These are phyloP conservation scores for Hippocampus barbouri DNA, from an alignment of 2,113 vertebrate species.

Conservation along the genomic window DNA sequence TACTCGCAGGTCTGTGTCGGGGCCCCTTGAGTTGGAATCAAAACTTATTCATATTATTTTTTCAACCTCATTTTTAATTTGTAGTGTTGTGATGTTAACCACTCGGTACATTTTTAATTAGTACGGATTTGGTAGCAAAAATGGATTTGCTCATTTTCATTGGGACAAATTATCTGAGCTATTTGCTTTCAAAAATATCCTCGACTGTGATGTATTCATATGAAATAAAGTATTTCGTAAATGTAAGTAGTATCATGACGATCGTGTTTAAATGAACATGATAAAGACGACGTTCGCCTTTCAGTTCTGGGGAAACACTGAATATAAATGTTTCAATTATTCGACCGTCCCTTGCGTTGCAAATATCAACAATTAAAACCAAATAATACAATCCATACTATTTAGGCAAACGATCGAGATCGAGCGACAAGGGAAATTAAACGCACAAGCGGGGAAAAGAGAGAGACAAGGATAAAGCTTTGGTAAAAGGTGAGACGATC, in stretches of 20 bases:
- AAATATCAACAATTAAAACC: background rate
- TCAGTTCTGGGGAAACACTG: too few relatives aligned
- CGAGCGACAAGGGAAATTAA: background rate
- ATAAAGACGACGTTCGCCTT: background rate
- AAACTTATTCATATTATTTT: conserved; percentile 30
- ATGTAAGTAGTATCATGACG: background rate
- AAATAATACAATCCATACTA: background rate
- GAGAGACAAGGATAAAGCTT: conserved; percentile 27
- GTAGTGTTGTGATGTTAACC: conserved; percentile 2
- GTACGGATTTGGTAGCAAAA: background rate
- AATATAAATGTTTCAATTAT: too few relatives aligned
- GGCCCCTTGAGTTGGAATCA: conserved; percentile 67
- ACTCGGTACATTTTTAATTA: background rate
- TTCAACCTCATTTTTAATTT: background rate
- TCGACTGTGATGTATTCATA: background rate
- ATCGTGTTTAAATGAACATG: background rate
- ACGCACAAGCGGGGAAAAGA: too few relatives aligned
- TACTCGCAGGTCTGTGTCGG: conserved; percentile 37
- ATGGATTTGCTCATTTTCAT: background rate
- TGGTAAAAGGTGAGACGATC: conserved; percentile 53
- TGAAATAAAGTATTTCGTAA: too few relatives aligned
- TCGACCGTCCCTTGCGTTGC: background rate
- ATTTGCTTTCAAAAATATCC: background rate
- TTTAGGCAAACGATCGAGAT: background rate
- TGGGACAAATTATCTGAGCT: background rate